phyloP scores from a whole-genome alignment of 2,113 vertebrate species.

The Gambusia holbrooki region DNA sequence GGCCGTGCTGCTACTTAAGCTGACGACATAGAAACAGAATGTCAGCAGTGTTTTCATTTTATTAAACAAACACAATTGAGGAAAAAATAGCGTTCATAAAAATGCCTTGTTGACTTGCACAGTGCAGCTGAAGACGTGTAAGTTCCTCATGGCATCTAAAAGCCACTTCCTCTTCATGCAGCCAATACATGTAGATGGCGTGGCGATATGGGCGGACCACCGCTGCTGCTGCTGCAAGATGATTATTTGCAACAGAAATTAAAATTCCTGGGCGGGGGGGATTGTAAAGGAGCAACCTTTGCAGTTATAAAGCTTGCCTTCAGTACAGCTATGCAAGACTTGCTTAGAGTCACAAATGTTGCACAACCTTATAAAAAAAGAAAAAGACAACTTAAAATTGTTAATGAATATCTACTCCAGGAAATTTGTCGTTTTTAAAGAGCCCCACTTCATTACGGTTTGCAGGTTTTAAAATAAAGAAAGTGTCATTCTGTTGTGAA shows the following conservation, averaged over 20 bases:
- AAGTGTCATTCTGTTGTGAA: too few species aligned
- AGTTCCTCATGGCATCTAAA: background rate
- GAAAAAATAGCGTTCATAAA: background rate
- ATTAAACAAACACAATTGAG: background rate
- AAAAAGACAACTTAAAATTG: too few species aligned
- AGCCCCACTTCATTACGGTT: too few species aligned
- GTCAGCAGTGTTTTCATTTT: background rate
- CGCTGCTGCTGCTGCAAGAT: background rate
- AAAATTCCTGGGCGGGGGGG: too few species aligned
- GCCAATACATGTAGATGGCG: background rate
- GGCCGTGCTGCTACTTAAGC: conserved; percentile 19
- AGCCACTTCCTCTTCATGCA: background rate
- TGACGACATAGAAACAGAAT: background rate
- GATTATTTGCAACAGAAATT: background rate
- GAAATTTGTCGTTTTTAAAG: too few species aligned
- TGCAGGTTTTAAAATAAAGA: too few species aligned
- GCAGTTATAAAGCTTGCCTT: too few species aligned
- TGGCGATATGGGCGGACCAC: background rate
- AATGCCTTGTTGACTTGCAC: background rate
- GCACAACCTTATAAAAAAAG: too few species aligned
- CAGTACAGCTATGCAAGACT: too few species aligned
- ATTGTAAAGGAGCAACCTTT: too few species aligned
- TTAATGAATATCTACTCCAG: too few species aligned
- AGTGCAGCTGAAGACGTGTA: background rate
- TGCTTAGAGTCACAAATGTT: too few species aligned